Evolutionary conservation across 2,888 invertebrate genomes (phyloP).

Genomic region (Aspidiotus destructor): DNA sequence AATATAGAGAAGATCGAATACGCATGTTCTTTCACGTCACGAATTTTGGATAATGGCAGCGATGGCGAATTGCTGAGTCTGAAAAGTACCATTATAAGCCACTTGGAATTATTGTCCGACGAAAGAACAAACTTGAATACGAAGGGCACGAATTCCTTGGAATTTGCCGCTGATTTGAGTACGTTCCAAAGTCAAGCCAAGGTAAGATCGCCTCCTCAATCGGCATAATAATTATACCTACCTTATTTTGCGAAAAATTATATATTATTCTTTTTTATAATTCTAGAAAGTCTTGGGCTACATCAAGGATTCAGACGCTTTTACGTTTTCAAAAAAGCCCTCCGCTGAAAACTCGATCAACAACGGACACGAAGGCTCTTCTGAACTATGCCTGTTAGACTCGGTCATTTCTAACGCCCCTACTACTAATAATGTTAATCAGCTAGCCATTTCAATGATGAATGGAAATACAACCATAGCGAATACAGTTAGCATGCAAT

Average conservation of each 20-base stretch:
- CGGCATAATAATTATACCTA: neutral
- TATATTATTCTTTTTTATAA: neutral
- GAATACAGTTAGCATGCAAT: conserved; percentile 38
- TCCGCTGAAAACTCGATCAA: neutral
- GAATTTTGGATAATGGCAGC: conserved; percentile 73
- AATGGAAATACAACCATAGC: conserved; percentile 17
- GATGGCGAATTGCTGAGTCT: conserved; percentile 74
- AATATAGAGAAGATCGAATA: conserved; percentile 75
- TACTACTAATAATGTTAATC: conserved; percentile 7
- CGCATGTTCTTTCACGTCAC: conserved; percentile 73
- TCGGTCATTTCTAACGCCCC: neutral
- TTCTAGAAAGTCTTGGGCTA: conserved; percentile 36
- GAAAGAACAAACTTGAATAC: conserved; percentile 44
- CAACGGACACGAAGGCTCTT: neutral
- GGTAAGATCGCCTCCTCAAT: conserved; percentile 39
- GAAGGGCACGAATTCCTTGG: conserved; percentile 66
- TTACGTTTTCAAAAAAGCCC: neutral
- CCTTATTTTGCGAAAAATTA: neutral
- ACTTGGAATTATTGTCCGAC: conserved; percentile 46
- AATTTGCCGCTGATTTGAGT: conserved; percentile 69
- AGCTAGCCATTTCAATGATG: conserved; percentile 26
- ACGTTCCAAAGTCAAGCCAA: conserved; percentile 63
- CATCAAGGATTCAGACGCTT: conserved; percentile 29
- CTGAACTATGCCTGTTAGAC: neutral
- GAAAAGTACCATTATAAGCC: conserved; percentile 66